Percentiles rank a stretch among this genome's conserved stretches.
These are phyloP conservation scores for Xanthorhoe designata DNA, from an alignment of 2,888 invertebrate species.

Conservation along the genomic window DNA sequence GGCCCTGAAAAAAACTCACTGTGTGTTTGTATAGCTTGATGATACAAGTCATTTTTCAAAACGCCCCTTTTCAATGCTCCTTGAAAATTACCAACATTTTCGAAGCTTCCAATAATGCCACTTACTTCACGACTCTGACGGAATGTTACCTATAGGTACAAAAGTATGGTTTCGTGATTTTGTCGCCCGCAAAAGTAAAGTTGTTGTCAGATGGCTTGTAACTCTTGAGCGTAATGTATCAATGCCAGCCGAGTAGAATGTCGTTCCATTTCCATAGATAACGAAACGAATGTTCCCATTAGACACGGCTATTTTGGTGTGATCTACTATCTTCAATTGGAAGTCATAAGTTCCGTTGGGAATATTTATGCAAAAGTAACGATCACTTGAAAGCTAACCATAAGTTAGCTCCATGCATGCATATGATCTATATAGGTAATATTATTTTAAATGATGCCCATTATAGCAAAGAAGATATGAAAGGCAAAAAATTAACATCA, in stretches of 20 bases:
- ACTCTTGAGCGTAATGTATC: conserved; percentile 61
- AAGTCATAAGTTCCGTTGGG: conserved; percentile 14
- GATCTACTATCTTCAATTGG: conserved; percentile 27
- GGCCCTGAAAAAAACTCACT: too few species aligned
- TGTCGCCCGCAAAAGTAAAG: conserved; percentile 20
- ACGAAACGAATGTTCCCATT: conserved; percentile 60
- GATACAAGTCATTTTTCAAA: conserved; percentile 14
- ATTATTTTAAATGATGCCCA: too few species aligned
- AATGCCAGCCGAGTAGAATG: conserved; percentile 58
- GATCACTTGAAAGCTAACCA: neutral
- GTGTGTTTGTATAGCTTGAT: neutral
- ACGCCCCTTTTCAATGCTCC: conserved; percentile 2
- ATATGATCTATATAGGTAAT: too few species aligned
- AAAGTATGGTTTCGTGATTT: conserved; percentile 6
- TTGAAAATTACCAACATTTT: conserved; percentile 1
- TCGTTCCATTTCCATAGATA: conserved; percentile 59
- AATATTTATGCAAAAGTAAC: neutral
- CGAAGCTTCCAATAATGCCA: neutral
- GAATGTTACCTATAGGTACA: conserved; percentile 2
- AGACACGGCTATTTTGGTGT: conserved; percentile 55
- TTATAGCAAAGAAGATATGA: too few species aligned
- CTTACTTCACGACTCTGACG: neutral
- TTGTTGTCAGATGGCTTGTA: conserved; percentile 24
- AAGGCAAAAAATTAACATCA: too few species aligned
- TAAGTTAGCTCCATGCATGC: neutral